phyloP scores from a whole-genome alignment of 2,797 vertebrate genomes.

The Enteromius mattozi region DNA sequence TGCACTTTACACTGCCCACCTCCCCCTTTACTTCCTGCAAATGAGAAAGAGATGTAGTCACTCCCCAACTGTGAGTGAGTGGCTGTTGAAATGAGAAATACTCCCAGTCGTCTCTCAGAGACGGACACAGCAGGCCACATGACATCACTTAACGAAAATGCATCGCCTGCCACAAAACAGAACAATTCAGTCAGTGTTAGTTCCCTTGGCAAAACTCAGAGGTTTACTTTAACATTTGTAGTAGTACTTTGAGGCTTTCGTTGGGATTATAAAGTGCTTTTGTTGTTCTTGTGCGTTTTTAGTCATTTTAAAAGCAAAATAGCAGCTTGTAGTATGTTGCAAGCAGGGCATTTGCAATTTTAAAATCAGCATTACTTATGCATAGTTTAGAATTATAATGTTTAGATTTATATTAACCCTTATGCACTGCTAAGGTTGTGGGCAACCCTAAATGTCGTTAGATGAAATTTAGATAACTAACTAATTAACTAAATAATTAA shows the following conservation, averaged over 20 bases:
- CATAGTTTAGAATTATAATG: neutral
- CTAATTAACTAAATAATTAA: neutral
- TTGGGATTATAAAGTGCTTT: constrained; percentile 65
- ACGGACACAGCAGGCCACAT: constrained; percentile 74
- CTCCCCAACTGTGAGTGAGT: constrained; percentile 69
- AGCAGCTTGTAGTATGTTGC: neutral
- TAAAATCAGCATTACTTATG: neutral
- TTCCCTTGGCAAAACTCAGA: constrained; percentile 68
- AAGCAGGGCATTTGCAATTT: neutral
- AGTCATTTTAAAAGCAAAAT: neutral
- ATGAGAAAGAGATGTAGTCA: constrained; percentile 75
- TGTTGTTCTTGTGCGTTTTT: constrained; percentile 33
- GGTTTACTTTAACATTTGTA: constrained; percentile 71
- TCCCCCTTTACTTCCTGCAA: constrained; percentile 71
- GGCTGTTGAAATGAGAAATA: constrained; percentile 73
- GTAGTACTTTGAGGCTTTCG: constrained; percentile 65
- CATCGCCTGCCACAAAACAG: constrained; percentile 75
- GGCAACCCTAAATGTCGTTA: neutral
- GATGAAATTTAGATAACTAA: neutral
- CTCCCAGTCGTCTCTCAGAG: constrained; percentile 69
- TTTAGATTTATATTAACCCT: neutral
- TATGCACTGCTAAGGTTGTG: neutral
- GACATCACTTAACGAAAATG: constrained; percentile 81
- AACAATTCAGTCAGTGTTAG: constrained; percentile 71
- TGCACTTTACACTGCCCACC: constrained; percentile 66